These are phyloP conservation scores for Lemur catta DNA, from an alignment of 2,797 vertebrate species.

Conservation along the genomic window DNA sequence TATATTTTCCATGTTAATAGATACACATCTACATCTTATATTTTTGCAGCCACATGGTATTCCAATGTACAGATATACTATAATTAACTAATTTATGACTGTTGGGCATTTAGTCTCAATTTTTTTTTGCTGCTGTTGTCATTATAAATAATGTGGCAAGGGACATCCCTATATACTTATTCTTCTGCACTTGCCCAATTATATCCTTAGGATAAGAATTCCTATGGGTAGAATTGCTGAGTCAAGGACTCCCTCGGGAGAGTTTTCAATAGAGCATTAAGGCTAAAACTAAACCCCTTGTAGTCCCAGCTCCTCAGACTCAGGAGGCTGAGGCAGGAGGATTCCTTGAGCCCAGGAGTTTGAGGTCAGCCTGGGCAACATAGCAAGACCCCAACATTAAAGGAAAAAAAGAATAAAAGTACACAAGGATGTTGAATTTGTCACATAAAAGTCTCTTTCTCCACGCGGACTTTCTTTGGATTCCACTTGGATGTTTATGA, in stretches of 20 bases:
- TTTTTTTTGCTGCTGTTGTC: neutral
- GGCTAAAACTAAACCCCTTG: neutral
- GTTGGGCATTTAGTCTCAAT: neutral
- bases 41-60: neutral
- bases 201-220: neutral
- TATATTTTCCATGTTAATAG: neutral
- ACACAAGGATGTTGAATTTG: neutral
- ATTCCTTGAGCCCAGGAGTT: neutral
- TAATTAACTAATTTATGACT: neutral
- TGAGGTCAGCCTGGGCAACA: neutral
- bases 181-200: slow-evolving; percentile 10
- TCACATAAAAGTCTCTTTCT: neutral
- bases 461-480: neutral
- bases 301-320: neutral
- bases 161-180: neutral
- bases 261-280: neutral
- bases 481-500: neutral
- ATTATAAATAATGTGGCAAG: neutral
- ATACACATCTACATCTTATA: neutral
- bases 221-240: neutral
- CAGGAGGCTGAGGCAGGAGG: neutral
- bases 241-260: neutral
- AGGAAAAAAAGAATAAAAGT: neutral
- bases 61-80: neutral
- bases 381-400: neutral